Base-by-base conservation (phyloP, 2,797 vertebrate species). In the Naso thynnoides region DNA sequence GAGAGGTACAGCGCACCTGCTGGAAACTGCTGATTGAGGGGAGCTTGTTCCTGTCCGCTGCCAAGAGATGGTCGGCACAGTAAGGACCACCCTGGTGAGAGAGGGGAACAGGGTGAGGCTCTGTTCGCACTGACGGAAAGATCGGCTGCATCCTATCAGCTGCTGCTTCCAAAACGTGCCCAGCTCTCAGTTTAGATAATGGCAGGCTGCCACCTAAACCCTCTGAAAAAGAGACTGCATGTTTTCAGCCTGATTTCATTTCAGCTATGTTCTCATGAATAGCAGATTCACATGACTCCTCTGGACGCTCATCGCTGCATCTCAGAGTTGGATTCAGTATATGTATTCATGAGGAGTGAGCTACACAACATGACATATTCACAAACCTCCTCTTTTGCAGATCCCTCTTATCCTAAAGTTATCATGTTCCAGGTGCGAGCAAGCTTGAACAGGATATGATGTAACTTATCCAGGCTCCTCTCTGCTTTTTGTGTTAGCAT, bases 21-120 rank as follows among this genome's bases (percentile, higher is more conserved):
- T 89, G 81, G 84, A 90, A 93, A 89, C 70, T 89, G 89, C 90
- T 90, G 92, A 93, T 78, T 60, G 73, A 90, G 66, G 55, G 81
- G 88, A 87, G 68, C 14, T 18, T 61, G 74, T 89, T 91, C 82
- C 88, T 87, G 81, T 85, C 83, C 56, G 41, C 48, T 50, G 89
- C 90, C 88, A 89, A 89, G 79, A 73, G 84, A 82, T 59, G 60
- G 77, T 63, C 16, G 2, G 57, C 42, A 13, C 19, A 26, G 72
- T n/a, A 61, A 47, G 73, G 90, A 92, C 88, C 88, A 88, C 89
- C 88, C 81, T 18, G 19, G 50, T 48, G 74, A 75, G 73, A 66
- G 53, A 74, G 44, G 47, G 76, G 73, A 83, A 87, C 70, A 89
- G 86, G 85, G 85, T 6, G 76, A 80, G 88, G 83, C 83, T 86